phyloP scores from a whole-genome alignment of 2,113 vertebrate genomes.

The Oenanthe oenanthe region DNA sequence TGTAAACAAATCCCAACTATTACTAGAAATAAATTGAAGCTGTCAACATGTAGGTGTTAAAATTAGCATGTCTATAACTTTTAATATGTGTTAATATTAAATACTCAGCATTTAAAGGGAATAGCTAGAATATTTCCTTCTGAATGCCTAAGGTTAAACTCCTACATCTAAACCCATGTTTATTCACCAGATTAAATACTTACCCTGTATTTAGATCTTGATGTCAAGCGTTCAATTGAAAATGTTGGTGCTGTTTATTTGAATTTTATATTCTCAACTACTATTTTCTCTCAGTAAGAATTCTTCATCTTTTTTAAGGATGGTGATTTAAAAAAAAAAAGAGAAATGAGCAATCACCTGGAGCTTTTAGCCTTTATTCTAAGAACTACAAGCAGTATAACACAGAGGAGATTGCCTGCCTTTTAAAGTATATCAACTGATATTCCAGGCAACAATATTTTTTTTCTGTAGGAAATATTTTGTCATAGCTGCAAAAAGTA shows the following conservation, averaged over 20 bases:
- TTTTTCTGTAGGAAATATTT: background rate
- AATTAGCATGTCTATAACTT: slow-evolving; percentile 9
- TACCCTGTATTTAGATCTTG: slow-evolving; percentile 43
- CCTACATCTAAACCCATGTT: slow-evolving; percentile 16
- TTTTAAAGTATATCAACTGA: background rate
- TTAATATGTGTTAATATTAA: slow-evolving; percentile 32
- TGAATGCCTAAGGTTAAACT: slow-evolving; percentile 25
- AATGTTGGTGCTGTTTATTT: slow-evolving; percentile 33
- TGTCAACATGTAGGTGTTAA: slow-evolving; percentile 20
- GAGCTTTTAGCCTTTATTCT: background rate
- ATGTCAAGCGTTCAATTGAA: slow-evolving; percentile 9
- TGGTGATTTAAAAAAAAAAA: background rate
- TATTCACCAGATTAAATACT: slow-evolving; percentile 25
- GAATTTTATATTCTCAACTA: slow-evolving; percentile 3
- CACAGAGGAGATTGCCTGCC: background rate
- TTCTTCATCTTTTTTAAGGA: background rate
- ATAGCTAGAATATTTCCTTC: slow-evolving; percentile 3
- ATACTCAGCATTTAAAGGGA: slow-evolving; percentile 26
- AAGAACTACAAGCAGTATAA: background rate
- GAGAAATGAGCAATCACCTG: background rate
- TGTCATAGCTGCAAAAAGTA: background rate
- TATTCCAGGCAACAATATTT: background rate
- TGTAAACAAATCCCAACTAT: background rate
- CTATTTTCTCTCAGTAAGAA: slow-evolving; percentile 23
- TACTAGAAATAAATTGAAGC: background rate